Evolutionary conservation across 2,113 vertebrate species (phyloP), one percentile per base, ranked within the genome.

Genomic region (Rousettus leschenaultii): DNA sequence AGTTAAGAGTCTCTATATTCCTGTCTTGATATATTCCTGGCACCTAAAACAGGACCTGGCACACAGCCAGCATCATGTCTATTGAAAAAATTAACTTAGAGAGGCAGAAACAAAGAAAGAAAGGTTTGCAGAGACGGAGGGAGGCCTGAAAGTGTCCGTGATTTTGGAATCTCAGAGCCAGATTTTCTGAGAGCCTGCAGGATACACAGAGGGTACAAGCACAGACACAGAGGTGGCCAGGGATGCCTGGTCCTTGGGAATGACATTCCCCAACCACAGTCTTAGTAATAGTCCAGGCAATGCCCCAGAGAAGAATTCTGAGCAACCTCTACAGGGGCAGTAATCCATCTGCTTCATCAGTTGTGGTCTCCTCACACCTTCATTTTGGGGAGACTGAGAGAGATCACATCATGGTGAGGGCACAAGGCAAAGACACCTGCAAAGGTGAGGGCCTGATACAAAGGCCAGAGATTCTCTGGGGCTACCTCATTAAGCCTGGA

Each of bases 251-350:
- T 96, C 87, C 98, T 95, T 93, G 78, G 92, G 86, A 97, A 74
- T 92, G 15, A 4, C 95, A 92, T 91, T 97, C 93, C 96, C 95
- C 89, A 91, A 1, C 90, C 96, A 86, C 5, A 0, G 26, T 33
- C 96, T 97, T 95, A 97, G 96, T 80, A 94, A 94, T 18, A 0
- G 33, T 21, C 22, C 97, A 91, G 96, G 95, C 96, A 95, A 95
- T 89, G 94, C 48, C 9, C 0, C 61, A 61, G 9, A n/a, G 38
- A 24, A 74, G 70, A 84, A 40, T 12, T 16, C 26, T 19, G 26
- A 91, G 11, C 38, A 33, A 13, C 30, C n/a, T 65, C 19, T 45
- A 63, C 43, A 66, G 14, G 43, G 7, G 35, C 35, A 55, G 77
- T 19, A n/a, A n/a, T 43, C n/a, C 70, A 61, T 61, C n/a, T 55